phyloP scores from a whole-genome alignment of 2,113 vertebrate species.

The Oncorhynchus keta region DNA sequence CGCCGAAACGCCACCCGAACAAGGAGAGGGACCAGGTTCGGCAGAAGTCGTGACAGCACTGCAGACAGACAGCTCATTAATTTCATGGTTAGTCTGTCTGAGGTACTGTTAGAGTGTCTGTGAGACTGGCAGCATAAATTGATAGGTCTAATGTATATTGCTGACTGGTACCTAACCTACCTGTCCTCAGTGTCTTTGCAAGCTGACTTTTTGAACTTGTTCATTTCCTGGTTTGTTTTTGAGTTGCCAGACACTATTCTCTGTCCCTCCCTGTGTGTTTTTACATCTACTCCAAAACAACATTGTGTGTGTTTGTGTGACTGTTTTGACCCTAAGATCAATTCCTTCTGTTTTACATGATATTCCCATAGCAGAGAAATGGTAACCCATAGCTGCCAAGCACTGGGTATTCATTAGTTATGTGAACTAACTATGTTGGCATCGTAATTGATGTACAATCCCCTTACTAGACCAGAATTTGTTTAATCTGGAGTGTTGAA shows the following conservation, averaged over 20 bases:
- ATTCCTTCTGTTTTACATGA: not conserved
- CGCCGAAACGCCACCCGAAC: too few relatives aligned
- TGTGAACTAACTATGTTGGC: not conserved
- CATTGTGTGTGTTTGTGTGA: not conserved
- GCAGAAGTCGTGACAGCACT: too few relatives aligned
- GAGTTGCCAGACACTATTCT: not conserved
- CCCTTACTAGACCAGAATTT: not conserved
- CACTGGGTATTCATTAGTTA: too few relatives aligned
- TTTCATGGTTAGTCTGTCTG: constrained; percentile 60
- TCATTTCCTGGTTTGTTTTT: not conserved
- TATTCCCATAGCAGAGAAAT: not conserved
- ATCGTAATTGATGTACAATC: constrained; percentile 4
- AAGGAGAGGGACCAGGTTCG: too few relatives aligned
- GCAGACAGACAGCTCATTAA: constrained; percentile 57
- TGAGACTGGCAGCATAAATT: not conserved
- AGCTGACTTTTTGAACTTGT: not conserved
- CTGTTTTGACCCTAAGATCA: not conserved
- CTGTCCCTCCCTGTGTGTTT: not conserved
- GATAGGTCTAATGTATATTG: constrained; percentile 25
- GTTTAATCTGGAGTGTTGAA: not conserved
- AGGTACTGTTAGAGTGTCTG: constrained; percentile 19
- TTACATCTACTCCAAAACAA: not conserved
- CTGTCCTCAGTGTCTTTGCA: not conserved
- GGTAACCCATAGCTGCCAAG: too few relatives aligned
- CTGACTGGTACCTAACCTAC: constrained; percentile 26